phyloP scores from a whole-genome alignment of 2,113 vertebrate genomes.

The Bos javanicus region DNA sequence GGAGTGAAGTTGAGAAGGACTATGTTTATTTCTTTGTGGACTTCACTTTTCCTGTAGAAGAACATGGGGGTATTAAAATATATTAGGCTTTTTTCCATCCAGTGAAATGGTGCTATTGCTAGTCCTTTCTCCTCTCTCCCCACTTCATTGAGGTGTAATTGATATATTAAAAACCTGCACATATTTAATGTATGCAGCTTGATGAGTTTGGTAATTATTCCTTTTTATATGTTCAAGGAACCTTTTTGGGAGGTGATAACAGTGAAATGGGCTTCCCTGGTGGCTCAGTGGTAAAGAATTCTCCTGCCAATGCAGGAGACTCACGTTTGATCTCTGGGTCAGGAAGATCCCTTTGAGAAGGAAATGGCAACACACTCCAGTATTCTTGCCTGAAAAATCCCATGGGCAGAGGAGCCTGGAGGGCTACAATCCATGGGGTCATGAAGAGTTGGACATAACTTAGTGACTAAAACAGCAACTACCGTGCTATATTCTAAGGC shows the following conservation, averaged over 20 bases:
- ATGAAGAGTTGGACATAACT: neutral
- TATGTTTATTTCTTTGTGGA: neutral
- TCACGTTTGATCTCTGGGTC: neutral
- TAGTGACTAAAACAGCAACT: neutral
- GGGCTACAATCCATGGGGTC: neutral
- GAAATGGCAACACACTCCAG: neutral
- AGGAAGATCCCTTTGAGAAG: neutral
- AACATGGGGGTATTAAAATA: neutral
- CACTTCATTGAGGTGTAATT: neutral
- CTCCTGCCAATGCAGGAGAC: neutral
- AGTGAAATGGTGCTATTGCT: neutral
- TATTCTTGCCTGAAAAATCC: neutral
- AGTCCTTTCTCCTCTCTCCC: neutral
- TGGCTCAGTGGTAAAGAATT: neutral
- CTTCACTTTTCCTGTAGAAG: neutral
- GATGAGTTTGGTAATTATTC: neutral
- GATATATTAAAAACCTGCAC: neutral
- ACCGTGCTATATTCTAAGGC: neutral
- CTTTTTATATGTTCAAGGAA: neutral
- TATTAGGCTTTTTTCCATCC: neutral
- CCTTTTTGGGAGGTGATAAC: neutral
- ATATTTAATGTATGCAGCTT: neutral
- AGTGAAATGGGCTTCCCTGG: neutral
- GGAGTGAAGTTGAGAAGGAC: neutral
- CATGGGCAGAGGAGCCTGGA: neutral